Base-by-base conservation (phyloP, 2,888 invertebrate genomes). In the Pheosia gnoma region DNA sequence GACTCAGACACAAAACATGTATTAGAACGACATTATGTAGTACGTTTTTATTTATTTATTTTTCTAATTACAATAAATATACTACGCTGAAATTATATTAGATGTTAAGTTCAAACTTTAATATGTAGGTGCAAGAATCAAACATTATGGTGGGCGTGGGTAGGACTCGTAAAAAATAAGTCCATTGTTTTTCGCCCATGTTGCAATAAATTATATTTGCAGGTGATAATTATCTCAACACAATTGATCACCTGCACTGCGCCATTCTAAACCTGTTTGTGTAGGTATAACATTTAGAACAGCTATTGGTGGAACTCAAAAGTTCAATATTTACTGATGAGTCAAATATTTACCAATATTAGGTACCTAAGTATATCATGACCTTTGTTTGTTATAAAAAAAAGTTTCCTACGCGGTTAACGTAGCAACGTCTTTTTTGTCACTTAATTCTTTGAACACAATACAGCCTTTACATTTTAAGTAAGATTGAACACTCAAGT, bases 101-200 rank as follows among this genome's bases (percentile, higher is more conserved):
- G 25, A 25, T 25, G 0, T 25, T 0, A 25, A 25, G 25, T 25
- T 25, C 25, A 25, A 25, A 25, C 25, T 25, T 25, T 25, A 25
- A 25, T 25, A 25, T 25, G 25, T 25, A 25, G 25, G 25, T 51
- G 51, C 25, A 25, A 25, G 51, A 51, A 7, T 49, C 43, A 11
- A 47, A 47, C 11, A 47, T 11, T 47, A 47, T n/a, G 10, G 6
- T 25, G 3, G 3, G 25, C 51, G 41, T 61, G 56, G 43, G 57
- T 64, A 60, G 49, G 49, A 54, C 47, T 59, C 58, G 47, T 60
- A 57, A 25, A 38, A 60, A 60, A 53, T 10, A 3, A 51, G 53
- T 45, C 60, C 37, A 60, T 62, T 59, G 60, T 60, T 60, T 49
- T 53, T 58, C 47, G 56, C 54, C 25, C 37, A n/a, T 36, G n/a